Evolutionary conservation across 2,113 vertebrate genomes (phyloP), one percentile per base, ranked within the genome.

Genomic region (Eublepharis macularius): DNA sequence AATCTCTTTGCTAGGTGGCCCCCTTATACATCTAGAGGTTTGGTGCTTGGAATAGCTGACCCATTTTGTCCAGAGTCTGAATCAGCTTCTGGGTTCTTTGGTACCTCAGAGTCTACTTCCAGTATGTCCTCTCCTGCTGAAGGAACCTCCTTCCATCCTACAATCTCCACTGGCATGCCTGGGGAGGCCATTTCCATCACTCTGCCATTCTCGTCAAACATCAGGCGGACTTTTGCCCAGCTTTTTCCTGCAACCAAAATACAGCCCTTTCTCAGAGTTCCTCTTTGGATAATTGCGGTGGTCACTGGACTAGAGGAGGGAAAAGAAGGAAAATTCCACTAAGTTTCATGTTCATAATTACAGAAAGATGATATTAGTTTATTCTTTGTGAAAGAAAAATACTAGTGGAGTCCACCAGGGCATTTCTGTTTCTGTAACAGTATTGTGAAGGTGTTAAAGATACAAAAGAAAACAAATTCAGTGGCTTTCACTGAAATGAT

Each of bases 21-120:
- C 60, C 29, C 54, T 26, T 29, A 6, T 73, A 17, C 4, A 19
- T 13, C 34, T 36, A 2, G 36, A 21, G 8, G 24, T 26, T 36
- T 54, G 34, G 45, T 47, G n/a, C 24, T 12, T 51, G 11, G 10
- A 39, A 26, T 36, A 29, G 34, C 2, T 65, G 68, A 36, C n/a
- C 26, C 16, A 10, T 4, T 29, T n/a, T 49, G 2, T 3, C 19
- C 32, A 41, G 12, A 8, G 24, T 49, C 5, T 65, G n/a, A 65
- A 29, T 17, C 41, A 73, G 34, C 1, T 45, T 34, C 24, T 26
- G 60, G 39, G 69, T 9, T 26, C 78, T 85, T 32, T 72, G 54
- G 29, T 94, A 99, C 98, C 98, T 99, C 98, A 29, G 98, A 98
- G 90, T 99, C 97, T 29, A 99, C 98, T 96, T 99, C 98, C 87